Percentiles rank a stretch among this genome's conserved stretches.
phyloP scores from a whole-genome alignment of 92 coral and sea anemone species.

The Palythoa heliodiscus region DNA sequence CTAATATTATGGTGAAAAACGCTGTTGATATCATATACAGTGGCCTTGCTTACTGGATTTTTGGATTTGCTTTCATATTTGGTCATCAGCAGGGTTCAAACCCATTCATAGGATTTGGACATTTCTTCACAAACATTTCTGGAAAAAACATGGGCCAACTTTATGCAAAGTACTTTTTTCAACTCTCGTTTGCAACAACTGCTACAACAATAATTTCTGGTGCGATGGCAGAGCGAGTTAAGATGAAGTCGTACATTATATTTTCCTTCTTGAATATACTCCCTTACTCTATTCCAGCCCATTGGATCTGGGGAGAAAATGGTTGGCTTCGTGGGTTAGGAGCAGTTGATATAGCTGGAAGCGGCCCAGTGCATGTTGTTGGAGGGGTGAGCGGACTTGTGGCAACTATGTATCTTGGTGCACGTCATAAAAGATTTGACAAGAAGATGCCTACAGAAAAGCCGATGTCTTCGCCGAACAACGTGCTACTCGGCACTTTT shows the following conservation, averaged over 20 bases:
- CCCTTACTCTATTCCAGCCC: constrained; percentile 72
- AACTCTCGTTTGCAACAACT: constrained; percentile 21
- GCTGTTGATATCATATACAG: not conserved
- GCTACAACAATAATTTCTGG: constrained; percentile 16
- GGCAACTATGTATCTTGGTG: constrained; percentile 55
- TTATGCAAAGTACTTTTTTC: not conserved
- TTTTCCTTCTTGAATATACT: constrained; percentile 79
- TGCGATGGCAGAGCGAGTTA: constrained; percentile 18
- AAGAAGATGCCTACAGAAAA: constrained; percentile 57
- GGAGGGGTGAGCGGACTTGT: constrained; percentile 56
- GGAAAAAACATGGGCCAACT: not conserved
- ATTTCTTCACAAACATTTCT: not conserved
- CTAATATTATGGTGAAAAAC: too few species aligned
- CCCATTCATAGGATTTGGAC: not conserved
- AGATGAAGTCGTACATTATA: constrained; percentile 74
- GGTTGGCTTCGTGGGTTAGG: constrained; percentile 75
- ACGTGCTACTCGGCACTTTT: constrained; percentile 75
- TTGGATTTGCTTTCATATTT: not conserved
- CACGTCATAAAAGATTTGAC: constrained; percentile 54
- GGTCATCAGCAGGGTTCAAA: not conserved
- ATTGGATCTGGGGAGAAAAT: constrained; percentile 5
- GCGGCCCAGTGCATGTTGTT: constrained; percentile 86
- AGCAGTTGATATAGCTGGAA: constrained; percentile 85
- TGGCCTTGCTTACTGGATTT: not conserved
- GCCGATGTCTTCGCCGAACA: constrained; percentile 62